Evolutionary conservation across 2,797 vertebrate genomes (phyloP), one percentile per base, ranked within the genome.

Genomic region (Antennarius maculatus): DNA sequence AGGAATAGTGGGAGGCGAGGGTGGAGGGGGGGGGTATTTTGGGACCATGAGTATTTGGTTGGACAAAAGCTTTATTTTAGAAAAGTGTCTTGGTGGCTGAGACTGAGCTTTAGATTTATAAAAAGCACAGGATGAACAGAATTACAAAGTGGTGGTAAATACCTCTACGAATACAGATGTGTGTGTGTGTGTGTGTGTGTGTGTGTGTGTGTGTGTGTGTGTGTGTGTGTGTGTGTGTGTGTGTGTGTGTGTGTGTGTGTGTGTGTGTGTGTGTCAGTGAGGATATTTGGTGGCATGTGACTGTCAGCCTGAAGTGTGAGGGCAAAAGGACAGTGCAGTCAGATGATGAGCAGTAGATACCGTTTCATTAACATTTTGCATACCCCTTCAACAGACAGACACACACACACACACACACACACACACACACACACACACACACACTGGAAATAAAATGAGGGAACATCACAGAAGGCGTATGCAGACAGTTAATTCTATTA

Each of bases 91-190:
- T 77, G 77, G 74, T 80, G 83, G 65, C 61, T 42, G 4, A 1
- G 41, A 42, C 80, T 61, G 60, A 80, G 81, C 79, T 81, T 82
- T 86, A 89, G 84, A 86, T 88, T 91, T 85, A 91, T 91, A 90
- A 82, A 86, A 92, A 87, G 68, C 76, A 76, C 73, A 85, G 62
- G 28, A 65, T 85, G 86, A 87, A 83, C 66, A 67, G 87, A 91
- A 85, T 86, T 83, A 80, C 71, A 83, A 80, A 70, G 2, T 54
- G 23, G 15, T 54, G 69, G 60, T 59, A 72, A 62, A 51, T 8
- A 7, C 39, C 3, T 41, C 9, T 41, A 8, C 39, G 13, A 41
- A 41, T 23, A 29, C 67, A 59, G 54, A 42, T 68, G 58, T 64
- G 50, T 66, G 55, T 46, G 28, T 31, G 52, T 45, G 68, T 31